These are phyloP conservation scores for Agapostemon virescens DNA, from an alignment of 2,888 invertebrate species.

Conservation along the genomic window DNA sequence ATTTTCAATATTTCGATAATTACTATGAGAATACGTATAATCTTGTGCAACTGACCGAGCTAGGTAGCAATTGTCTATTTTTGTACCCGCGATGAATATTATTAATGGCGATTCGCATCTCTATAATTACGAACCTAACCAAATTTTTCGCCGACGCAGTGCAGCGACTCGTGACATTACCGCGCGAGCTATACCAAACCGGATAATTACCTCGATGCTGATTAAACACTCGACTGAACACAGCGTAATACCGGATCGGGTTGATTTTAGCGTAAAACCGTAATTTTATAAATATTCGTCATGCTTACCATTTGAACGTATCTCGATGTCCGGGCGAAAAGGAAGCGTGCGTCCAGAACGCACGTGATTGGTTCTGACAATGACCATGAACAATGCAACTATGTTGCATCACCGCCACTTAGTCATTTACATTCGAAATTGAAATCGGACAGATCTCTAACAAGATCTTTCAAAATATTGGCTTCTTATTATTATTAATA, in stretches of 20 bases:
- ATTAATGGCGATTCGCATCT: neutral
- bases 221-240: neutral
- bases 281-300: conserved; percentile 28
- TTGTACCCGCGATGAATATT: neutral
- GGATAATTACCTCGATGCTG: conserved; percentile 20
- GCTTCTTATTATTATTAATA: no score
- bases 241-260: neutral
- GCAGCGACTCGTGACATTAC: conserved; percentile 2
- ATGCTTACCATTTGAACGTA: neutral
- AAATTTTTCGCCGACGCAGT: neutral
- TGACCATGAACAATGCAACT: neutral
- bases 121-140: no score
- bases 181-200: neutral
- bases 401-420: neutral
- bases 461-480: neutral
- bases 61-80: neutral
- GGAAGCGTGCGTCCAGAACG: neutral
- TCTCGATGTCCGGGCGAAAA: neutral
- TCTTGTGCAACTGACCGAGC: neutral
- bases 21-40: neutral
- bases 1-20: no score
- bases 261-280: neutral
- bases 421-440: neutral
- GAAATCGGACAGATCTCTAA: neutral
- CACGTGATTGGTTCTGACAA: neutral